These are phyloP conservation scores for Emydocephalus ijimae DNA, from an alignment of 2,113 vertebrate species.

Conservation along the genomic window DNA sequence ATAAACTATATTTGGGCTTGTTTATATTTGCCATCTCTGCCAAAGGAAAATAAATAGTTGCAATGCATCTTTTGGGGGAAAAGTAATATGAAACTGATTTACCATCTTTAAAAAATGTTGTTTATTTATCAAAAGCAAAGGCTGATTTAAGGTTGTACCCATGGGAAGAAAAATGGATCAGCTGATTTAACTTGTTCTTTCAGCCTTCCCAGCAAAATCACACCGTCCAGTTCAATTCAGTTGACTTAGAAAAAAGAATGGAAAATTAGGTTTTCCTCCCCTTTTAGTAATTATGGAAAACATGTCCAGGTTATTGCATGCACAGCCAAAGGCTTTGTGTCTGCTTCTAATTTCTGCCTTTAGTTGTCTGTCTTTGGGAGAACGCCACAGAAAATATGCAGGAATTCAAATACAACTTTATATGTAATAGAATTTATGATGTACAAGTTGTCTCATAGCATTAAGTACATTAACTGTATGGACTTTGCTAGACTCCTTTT, in stretches of 20 bases:
- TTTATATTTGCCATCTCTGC: constrained; percentile 57
- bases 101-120: not conserved
- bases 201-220: not conserved
- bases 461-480: not conserved
- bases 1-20: constrained; percentile 57
- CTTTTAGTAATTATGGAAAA: not conserved
- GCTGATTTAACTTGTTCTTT: not conserved
- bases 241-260: not conserved
- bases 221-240: not conserved
- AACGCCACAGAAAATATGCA: not conserved
- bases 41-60: constrained; percentile 52
- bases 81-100: constrained; percentile 47
- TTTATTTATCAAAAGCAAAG: constrained; percentile 33
- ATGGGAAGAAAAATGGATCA: not conserved
- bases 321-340: not conserved
- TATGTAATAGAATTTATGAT: not conserved
- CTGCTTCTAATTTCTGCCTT: not conserved
- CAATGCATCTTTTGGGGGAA: constrained; percentile 34
- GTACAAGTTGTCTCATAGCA: not conserved
- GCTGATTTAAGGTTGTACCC: constrained; percentile 36
- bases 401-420: not conserved
- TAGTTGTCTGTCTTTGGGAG: not conserved
- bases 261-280: not conserved
- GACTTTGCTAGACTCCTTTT: not conserved
- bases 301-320: not conserved